A percentile compares a stretch with the other conserved stretches of the same genome.
These are phyloP conservation scores for Forbesichthys agassizii DNA, from an alignment of 2,113 vertebrate species.

Conservation along the genomic window DNA sequence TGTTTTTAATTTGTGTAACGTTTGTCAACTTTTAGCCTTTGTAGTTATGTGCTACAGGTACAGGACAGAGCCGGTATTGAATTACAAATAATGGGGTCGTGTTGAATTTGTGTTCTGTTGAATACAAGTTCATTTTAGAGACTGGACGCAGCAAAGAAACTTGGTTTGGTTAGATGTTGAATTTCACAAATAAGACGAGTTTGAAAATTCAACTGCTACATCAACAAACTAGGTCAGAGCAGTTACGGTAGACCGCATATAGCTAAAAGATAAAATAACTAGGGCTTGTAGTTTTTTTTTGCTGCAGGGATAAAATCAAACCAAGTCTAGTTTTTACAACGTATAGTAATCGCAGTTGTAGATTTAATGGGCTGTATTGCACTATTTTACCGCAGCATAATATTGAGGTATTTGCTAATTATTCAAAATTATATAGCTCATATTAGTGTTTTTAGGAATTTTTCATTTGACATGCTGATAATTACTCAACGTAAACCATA, in stretches of 20 bases:
- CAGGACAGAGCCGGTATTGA: conserved; percentile 29
- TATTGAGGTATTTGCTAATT: too few species aligned
- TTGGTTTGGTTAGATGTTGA: neutral
- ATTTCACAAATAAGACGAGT: neutral
- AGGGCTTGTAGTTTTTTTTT: neutral
- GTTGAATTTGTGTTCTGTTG: conserved; percentile 27
- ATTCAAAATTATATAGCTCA: too few species aligned
- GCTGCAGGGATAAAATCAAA: too few species aligned
- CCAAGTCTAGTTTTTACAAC: neutral
- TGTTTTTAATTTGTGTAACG: neutral
- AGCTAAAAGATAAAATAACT: neutral
- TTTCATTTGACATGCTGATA: neutral
- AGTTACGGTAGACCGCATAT: neutral
- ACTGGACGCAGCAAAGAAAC: neutral
- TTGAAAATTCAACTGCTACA: neutral
- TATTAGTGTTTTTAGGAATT: neutral
- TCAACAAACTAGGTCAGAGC: neutral
- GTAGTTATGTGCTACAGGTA: conserved; percentile 19
- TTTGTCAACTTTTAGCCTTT: neutral
- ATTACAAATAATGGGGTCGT: conserved; percentile 47
- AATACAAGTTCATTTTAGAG: neutral
- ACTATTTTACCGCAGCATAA: too few species aligned
- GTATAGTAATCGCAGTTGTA: neutral
- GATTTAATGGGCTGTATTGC: too few species aligned
- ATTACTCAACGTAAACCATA: neutral